These are phyloP conservation scores for Arenaria interpres DNA, from an alignment of 2,113 vertebrate species.

Conservation along the genomic window DNA sequence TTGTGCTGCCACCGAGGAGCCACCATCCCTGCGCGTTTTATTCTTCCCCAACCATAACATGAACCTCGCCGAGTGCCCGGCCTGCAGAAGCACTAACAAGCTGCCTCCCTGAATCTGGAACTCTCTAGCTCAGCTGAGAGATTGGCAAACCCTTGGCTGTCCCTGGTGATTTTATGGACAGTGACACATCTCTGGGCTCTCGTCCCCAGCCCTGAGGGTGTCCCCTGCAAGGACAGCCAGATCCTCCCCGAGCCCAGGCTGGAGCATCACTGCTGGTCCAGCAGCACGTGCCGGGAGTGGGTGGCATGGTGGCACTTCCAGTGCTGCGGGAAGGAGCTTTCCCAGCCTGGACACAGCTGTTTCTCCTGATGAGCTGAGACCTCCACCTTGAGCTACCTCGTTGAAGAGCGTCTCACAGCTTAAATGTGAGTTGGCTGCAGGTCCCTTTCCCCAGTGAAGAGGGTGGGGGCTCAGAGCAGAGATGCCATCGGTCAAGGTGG, in stretches of 20 bases:
- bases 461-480: background rate
- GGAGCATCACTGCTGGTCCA: fast-evolving
- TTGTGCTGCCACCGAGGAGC: background rate
- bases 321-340: background rate
- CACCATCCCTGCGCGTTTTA: background rate
- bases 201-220: background rate
- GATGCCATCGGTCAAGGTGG: background rate
- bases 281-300: background rate
- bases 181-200: background rate
- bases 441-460: background rate
- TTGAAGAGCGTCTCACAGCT: background rate
- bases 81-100: background rate
- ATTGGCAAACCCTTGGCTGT: background rate
- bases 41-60: fast-evolving
- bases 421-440: background rate
- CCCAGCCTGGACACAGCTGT: background rate
- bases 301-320: background rate
- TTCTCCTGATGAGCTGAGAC: background rate
- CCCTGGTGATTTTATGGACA: background rate
- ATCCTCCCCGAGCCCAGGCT: background rate
- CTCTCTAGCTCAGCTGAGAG: background rate
- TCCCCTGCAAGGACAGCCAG: background rate
- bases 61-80: background rate
- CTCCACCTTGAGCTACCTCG: background rate
- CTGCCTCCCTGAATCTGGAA: background rate